These are phyloP conservation scores for Tenthredo notha DNA, from an alignment of 2,888 invertebrate genomes.

Conservation along the genomic window DNA sequence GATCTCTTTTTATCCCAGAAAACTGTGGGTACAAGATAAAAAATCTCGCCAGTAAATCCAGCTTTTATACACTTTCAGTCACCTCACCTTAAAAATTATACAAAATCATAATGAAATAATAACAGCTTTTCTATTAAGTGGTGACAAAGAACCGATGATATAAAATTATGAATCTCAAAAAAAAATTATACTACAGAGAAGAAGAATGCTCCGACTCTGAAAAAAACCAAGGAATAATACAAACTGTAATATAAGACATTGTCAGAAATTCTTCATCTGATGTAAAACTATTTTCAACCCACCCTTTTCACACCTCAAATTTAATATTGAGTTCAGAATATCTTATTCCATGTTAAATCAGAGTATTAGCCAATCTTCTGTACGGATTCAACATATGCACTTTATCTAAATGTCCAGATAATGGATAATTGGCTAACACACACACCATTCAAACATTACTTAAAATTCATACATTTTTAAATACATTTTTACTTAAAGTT, in stretches of 20 bases:
- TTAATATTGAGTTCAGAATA: not conserved
- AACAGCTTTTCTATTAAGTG: not conserved
- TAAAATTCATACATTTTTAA: constrained; percentile 61
- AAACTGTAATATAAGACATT: not conserved
- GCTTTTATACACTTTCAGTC: constrained; percentile 12
- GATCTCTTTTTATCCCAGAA: not conserved
- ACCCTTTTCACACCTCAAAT: not conserved
- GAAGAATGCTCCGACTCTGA: constrained; percentile 19
- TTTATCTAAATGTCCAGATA: constrained; percentile 45
- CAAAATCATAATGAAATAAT: constrained; percentile 31
- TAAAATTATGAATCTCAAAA: constrained; percentile 18
- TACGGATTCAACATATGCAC: constrained; percentile 17
- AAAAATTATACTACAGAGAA: not conserved
- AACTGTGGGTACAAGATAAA: not conserved
- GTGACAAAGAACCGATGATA: constrained; percentile 12
- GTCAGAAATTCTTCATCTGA: not conserved
- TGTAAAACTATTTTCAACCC: not conserved
- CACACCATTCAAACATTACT: constrained; percentile 60
- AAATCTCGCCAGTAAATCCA: constrained; percentile 5
- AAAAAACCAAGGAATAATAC: constrained; percentile 27
- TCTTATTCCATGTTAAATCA: constrained; percentile 22
- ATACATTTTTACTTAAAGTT: constrained; percentile 66
- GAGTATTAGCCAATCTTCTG: constrained; percentile 14
- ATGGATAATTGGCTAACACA: constrained; percentile 48
- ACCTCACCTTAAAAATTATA: not conserved